Base-by-base conservation (phyloP, 2,888 invertebrate species). In the Drosophila nigricruria region DNA sequence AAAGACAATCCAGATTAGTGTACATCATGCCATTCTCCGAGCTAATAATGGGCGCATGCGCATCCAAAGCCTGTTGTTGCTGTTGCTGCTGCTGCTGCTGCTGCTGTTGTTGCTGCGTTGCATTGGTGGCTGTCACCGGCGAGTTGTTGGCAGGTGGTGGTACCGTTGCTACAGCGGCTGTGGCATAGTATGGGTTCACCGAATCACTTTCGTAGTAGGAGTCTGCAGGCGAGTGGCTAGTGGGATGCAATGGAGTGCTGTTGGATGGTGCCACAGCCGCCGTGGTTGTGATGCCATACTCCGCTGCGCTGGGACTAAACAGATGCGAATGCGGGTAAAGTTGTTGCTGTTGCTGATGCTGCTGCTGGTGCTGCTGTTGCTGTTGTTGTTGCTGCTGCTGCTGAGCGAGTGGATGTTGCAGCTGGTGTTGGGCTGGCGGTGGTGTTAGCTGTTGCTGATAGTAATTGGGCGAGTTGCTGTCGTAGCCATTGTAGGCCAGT, bases 21-120 rank as follows among this genome's bases (percentile, higher is more conserved):
- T 98, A 98, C 92, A 97, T 97, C 68, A 98, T 94, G 0, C 97
- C 97, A 45, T 97, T 96, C 89, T 97, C 97, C 1, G 97, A 96
- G 90, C 96, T 97, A 81, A 97, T 97, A 50, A 97, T 97, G 16
- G 95, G 94, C 4, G 95, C 93, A 78, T 93, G 92, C 66, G 77
- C 72, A 56, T 82, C 81, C 59, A 81, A 80, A 42, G 83, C 61
- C 14, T 81, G 79, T 34, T 77, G 81, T 9, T 78, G 77, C 3
- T 77, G 77, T 2, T 45, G 42, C 3, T 43, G 42, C 5, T 43
- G 43, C 9, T 77, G 77, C 3, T 76, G 73, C 8, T 77, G 86
- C n/a, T n/a, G n/a, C n/a, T n/a, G n/a, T n/a, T n/a, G n/a, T 49
- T 80, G 86, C 56, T 81, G 81, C 14, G 76, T 73, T 49, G 87